A percentile compares a stretch with the other conserved stretches of the same genome.
phyloP scores from a whole-genome alignment of 2,797 vertebrate species.

The Phyllotis vaccarum region DNA sequence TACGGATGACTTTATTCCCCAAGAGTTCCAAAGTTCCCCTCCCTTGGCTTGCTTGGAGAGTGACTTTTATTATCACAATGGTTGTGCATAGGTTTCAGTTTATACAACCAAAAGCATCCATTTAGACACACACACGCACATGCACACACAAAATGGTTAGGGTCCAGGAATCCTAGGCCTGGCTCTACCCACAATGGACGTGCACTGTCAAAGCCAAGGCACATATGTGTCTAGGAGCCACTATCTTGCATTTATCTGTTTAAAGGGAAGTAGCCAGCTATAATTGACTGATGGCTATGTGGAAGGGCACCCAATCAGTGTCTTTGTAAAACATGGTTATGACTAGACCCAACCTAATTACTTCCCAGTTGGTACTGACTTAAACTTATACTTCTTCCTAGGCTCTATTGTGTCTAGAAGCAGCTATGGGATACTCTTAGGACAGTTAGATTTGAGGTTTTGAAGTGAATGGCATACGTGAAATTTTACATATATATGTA shows the following conservation, averaged over 20 bases:
- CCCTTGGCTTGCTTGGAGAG: slow-evolving; percentile 43
- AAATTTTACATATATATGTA: background rate
- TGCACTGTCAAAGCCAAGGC: background rate
- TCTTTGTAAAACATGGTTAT: background rate
- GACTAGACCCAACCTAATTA: background rate
- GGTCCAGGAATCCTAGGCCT: background rate
- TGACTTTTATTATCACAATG: slow-evolving; percentile 40
- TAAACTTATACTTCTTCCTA: background rate
- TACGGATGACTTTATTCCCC: background rate
- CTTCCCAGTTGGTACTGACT: background rate
- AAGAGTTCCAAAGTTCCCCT: background rate
- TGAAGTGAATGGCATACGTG: background rate
- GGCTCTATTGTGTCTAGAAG: background rate
- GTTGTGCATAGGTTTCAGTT: background rate
- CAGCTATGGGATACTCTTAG: background rate
- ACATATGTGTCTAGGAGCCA: background rate
- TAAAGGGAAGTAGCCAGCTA: background rate
- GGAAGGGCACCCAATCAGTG: background rate
- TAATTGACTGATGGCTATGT: accelerated
- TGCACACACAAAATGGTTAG: background rate
- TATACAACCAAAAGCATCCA: background rate
- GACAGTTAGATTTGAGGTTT: background rate
- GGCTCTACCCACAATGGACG: background rate
- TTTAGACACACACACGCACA: background rate
- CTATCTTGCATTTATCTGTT: background rate